Evolutionary conservation across 2,797 vertebrate genomes (phyloP).

Genomic region (Lepilemur ruficaudatus): DNA sequence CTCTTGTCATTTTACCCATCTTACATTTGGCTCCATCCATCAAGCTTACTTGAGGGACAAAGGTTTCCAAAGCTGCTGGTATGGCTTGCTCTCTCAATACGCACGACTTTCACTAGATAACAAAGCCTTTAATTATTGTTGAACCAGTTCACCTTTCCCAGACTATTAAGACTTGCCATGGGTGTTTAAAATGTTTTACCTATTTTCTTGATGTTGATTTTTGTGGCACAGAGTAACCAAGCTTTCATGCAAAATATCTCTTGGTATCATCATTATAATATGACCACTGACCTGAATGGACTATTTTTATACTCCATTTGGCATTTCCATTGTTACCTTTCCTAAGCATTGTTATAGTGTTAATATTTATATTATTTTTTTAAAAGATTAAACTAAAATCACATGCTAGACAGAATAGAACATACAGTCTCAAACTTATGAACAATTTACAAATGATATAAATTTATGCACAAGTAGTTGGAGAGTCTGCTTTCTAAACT

Average conservation of each 20-base stretch:
- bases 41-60: background rate
- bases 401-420: background rate
- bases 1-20: background rate
- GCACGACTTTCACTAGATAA: background rate
- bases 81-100: background rate
- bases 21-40: background rate
- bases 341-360: background rate
- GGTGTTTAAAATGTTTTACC: background rate
- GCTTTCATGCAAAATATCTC: background rate
- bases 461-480: background rate
- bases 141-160: background rate
- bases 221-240: background rate
- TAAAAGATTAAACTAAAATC: background rate
- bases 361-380: background rate
- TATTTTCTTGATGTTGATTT: background rate
- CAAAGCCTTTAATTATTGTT: background rate
- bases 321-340: conserved; percentile 7
- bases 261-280: background rate
- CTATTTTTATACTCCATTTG: background rate
- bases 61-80: background rate
- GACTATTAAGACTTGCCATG: background rate
- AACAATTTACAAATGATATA: background rate
- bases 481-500: background rate
- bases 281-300: background rate
- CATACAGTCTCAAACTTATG: background rate